Base-by-base conservation (phyloP, 2,888 invertebrate species). In the Drosophila prolongata region DNA sequence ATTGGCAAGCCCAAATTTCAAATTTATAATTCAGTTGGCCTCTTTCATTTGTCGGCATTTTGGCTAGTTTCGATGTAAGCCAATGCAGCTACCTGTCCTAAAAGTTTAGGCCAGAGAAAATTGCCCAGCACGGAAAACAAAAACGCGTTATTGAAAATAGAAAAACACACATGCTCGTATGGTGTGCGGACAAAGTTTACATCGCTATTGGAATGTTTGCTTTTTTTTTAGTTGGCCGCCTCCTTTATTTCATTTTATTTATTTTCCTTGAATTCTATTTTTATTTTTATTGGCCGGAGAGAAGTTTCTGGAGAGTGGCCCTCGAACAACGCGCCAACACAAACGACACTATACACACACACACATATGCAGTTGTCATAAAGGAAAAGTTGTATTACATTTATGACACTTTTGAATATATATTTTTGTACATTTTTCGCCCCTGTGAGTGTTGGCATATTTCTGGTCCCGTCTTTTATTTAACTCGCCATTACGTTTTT, bases 401-500 rank as follows among this genome's bases (percentile, higher is more conserved):
- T 81, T 81, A 84, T 85, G 86, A 87, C 83, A 84, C 83, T 88
- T 88, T 87, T 79, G 87, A 85, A 87, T 77, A 85, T 61, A 65
- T 61, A 61, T 73, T 73, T 75, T 73, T 71, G 69, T 78, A 80
- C 61, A 70, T 76, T 71, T 84, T 52, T 19, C 4, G 57, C 49
- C 47, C 30, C 27, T 55, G 30, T 14, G 42, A 40, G 67, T 69
- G 69, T 60, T 74, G 70, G 86, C 86, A 87, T 74, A 78, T 87
- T 78, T 78, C 60, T 68, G 56, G 24, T 44, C 59, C 60, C 57
- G 60, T 54, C 83, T 88, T 88, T 88, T 86, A 88, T 88, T 83
- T 85, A 88, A 79, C 82, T 88, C 83, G 80, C 83, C 88, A 86
- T 83, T 83, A 86, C 88, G 76, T 86, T 88, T 83, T 88, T 82